phyloP scores from a whole-genome alignment of 2,797 vertebrate species.

The Dermochelys coriacea region DNA sequence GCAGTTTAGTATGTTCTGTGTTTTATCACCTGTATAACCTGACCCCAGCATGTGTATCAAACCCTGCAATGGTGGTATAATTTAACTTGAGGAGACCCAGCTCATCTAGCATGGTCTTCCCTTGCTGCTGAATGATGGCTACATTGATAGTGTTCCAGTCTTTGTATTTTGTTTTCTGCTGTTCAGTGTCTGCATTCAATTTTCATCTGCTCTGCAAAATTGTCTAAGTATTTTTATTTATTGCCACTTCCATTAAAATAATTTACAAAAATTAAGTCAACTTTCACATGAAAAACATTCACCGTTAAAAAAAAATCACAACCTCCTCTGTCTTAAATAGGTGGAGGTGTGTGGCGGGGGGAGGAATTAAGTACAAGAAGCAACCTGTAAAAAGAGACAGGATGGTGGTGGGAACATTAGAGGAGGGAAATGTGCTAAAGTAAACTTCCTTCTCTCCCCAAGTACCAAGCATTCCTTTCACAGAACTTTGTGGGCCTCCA shows the following conservation, averaged over 20 bases:
- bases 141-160: background rate
- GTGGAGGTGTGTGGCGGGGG: background rate
- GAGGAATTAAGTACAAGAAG: background rate
- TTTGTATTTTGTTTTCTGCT: background rate
- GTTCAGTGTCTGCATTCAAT: background rate
- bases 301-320: conserved; percentile 25
- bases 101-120: background rate
- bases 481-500: background rate
- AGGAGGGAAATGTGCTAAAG: background rate
- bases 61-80: background rate
- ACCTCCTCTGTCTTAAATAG: conserved; percentile 35
- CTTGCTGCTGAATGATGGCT: background rate
- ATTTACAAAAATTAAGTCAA: background rate
- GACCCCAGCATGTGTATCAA: background rate
- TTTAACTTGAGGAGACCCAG: background rate
- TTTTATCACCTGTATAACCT: background rate
- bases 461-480: background rate
- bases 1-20: background rate
- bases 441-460: background rate
- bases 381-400: conserved; percentile 1
- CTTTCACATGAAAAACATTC: conserved; percentile 25
- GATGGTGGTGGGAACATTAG: background rate
- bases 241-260: conserved; percentile 49
- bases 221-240: background rate
- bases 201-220: background rate